Evolutionary conservation across 1,140 invertebrate species (phyloP).

Genomic region (Bombus haemorrhoidalis): DNA sequence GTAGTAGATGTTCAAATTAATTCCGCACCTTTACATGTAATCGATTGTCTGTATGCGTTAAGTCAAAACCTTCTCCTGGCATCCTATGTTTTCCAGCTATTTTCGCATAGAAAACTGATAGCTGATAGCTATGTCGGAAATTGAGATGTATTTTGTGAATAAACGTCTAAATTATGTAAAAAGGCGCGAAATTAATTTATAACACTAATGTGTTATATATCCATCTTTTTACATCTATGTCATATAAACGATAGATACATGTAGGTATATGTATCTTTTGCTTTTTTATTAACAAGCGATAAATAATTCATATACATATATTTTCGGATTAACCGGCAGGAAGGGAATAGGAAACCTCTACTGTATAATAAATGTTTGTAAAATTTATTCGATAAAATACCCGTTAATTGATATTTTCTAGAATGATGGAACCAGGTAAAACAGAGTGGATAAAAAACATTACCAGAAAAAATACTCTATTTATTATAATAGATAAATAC

Average conservation of each 20-base stretch:
- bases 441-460: background rate
- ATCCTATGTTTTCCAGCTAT: background rate
- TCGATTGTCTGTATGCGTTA: background rate
- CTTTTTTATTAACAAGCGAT: background rate
- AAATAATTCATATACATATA: background rate
- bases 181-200: too few relatives aligned
- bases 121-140: background rate
- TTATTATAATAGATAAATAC: conserved; percentile 50
- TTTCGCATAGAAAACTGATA: background rate
- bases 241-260: background rate
- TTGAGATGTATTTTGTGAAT: too few relatives aligned
- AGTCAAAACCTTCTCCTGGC: too few relatives aligned
- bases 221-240: background rate
- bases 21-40: too few relatives aligned
- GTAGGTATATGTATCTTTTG: background rate
- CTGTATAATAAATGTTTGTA: too few relatives aligned
- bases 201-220: background rate
- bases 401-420: too few relatives aligned
- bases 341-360: too few relatives aligned
- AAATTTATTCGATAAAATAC: too few relatives aligned
- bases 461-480: conserved; percentile 27
- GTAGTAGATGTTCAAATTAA: too few relatives aligned
- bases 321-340: background rate
- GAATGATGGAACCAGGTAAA: background rate
- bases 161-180: too few relatives aligned